Evolutionary conservation across 2,113 vertebrate species (phyloP).

Genomic region (Panthera tigris): DNA sequence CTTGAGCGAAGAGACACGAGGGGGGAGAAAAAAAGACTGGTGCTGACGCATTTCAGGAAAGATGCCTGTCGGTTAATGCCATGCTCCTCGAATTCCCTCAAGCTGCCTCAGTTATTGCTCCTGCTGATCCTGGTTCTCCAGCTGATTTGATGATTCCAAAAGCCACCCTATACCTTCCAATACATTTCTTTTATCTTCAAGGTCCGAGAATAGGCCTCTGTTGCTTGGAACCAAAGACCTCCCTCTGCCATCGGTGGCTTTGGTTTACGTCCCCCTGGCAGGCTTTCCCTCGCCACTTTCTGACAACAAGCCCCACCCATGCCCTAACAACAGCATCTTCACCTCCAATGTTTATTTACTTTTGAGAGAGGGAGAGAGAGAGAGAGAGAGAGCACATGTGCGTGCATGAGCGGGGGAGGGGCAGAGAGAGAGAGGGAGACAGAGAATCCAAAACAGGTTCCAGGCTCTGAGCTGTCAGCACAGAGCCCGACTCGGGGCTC

Average conservation of each 20-base stretch:
- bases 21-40: background rate
- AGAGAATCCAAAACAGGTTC: too few species aligned
- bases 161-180: background rate
- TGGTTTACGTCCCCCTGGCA: background rate
- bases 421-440: too few species aligned
- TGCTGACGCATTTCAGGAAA: background rate
- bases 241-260: background rate
- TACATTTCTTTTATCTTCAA: background rate
- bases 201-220: background rate
- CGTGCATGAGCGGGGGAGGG: too few species aligned
- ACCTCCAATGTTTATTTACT: background rate
- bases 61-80: background rate
- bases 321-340: background rate
- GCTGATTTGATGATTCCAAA: background rate
- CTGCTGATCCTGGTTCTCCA: background rate
- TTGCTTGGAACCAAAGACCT: background rate
- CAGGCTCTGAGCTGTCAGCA: too few species aligned
- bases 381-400: too few species aligned
- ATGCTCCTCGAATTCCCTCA: background rate
- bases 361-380: too few species aligned
- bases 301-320: background rate
- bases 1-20: background rate
- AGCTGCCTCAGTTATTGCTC: background rate
- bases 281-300: background rate
- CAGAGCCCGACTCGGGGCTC: rapidly evolving